These are phyloP conservation scores for Drosophila colorata DNA, from an alignment of 2,888 invertebrate species.

Conservation along the genomic window DNA sequence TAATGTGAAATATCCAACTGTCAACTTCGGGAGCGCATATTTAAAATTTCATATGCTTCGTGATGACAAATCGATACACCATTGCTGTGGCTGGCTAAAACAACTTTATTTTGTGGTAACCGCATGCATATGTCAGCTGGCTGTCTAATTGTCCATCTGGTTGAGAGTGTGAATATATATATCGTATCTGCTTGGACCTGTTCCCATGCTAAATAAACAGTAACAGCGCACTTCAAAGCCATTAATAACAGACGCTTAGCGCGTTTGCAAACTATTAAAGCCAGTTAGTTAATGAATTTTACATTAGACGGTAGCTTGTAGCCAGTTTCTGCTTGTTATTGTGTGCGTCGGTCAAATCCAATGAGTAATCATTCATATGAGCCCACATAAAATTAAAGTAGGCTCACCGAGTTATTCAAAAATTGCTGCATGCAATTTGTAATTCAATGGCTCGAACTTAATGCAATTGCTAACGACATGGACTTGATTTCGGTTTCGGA, in stretches of 20 bases:
- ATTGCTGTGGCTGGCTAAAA: neutral
- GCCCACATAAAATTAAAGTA: constrained; percentile 2
- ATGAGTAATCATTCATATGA: constrained; percentile 12
- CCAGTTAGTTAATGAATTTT: constrained; percentile 20
- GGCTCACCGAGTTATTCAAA: constrained; percentile 17
- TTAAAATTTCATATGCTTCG: neutral
- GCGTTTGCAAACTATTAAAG: constrained; percentile 35
- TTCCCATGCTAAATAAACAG: constrained; percentile 5
- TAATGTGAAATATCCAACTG: neutral
- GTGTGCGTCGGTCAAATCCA: constrained; percentile 12
- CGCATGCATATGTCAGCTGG: constrained; percentile 11
- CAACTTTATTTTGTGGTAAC: constrained; percentile 11
- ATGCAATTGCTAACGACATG: constrained; percentile 28
- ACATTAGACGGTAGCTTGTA: constrained; percentile 19
- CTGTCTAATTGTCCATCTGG: neutral
- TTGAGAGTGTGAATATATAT: constrained; percentile 4
- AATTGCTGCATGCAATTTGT: constrained; percentile 33
- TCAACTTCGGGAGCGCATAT: constrained; percentile 1
- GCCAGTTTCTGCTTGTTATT: neutral
- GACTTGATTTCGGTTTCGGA: constrained; percentile 19
- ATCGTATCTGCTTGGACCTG: constrained; percentile 3
- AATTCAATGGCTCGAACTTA: constrained; percentile 39
- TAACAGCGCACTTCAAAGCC: constrained; percentile 16
- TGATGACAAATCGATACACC: constrained; percentile 14
- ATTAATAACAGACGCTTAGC: constrained; percentile 15